Conservation (phyloP, 2,113 vertebrate genomes). For the Sebastes schlegelii region DNA sequence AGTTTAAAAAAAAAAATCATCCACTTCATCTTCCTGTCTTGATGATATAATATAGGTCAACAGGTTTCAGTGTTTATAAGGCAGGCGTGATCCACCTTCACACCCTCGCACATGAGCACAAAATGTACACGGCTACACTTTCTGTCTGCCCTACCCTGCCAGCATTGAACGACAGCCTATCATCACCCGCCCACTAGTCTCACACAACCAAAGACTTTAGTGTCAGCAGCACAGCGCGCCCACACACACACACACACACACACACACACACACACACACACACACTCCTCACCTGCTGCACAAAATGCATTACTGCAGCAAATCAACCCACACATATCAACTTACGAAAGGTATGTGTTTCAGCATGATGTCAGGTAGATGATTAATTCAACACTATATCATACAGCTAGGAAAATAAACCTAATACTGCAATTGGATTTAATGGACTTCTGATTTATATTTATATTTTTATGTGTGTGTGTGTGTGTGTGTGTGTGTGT, state of each 20-base stretch:
- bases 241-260: constrained; percentile 33
- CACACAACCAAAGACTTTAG: constrained; percentile 30
- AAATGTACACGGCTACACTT: constrained; percentile 7
- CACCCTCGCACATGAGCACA: constrained; percentile 10
- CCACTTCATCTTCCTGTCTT: neutral
- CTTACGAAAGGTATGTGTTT: constrained; percentile 55
- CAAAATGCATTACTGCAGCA: constrained; percentile 64
- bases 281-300: constrained; percentile 57
- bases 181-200: constrained; percentile 49
- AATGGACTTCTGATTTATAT: neutral
- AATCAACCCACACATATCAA: constrained; percentile 54
- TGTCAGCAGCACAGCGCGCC: constrained; percentile 62
- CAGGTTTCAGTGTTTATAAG: constrained; percentile 2
- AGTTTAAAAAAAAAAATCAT: constrained; percentile 27
- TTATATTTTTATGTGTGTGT: constrained; percentile 1
- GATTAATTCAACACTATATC: constrained; percentile 19
- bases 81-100: constrained; percentile 22
- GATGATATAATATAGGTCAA: constrained; percentile 3
- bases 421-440: constrained; percentile 15
- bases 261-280: constrained; percentile 21
- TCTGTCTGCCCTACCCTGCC: constrained; percentile 26
- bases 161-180: constrained; percentile 45
- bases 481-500: constrained; percentile 5
- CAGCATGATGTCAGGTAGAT: neutral
- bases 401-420: neutral